phyloP scores from a whole-genome alignment of 2,888 invertebrate genomes.

The Toxonevra muliebris region DNA sequence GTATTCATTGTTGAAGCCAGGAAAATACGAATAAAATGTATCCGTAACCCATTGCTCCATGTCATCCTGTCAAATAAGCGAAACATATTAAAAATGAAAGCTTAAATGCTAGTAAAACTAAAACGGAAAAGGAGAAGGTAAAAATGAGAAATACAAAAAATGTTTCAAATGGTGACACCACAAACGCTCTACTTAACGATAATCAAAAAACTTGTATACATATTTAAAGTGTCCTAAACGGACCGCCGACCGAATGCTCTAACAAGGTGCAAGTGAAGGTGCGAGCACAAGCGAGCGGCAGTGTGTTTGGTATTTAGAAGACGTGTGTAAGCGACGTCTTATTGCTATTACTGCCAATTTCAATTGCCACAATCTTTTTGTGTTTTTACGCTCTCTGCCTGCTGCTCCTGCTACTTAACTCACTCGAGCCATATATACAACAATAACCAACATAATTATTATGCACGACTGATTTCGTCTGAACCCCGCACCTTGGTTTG shows the following conservation, averaged over 20 bases:
- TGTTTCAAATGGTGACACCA: conserved; percentile 18
- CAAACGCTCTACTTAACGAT: conserved; percentile 53
- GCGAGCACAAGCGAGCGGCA: background rate
- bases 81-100: background rate
- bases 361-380: no score
- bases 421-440: background rate
- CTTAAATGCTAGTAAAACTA: background rate
- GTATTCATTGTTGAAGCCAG: conserved; percentile 63
- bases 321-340: conserved; percentile 9
- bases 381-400: no score
- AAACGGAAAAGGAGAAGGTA: conserved; percentile 16
- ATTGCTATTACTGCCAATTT: background rate
- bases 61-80: conserved; percentile 53
- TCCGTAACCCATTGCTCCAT: conserved; percentile 66
- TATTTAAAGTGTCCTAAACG: conserved; percentile 36
- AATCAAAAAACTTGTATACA: conserved; percentile 58
- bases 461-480: conserved; percentile 39
- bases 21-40: conserved; percentile 64
- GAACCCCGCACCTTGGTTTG: background rate
- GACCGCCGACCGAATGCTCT: conserved; percentile 19
- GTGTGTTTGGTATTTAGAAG: conserved; percentile 4
- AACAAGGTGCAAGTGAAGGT: conserved; percentile 5
- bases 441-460: conserved; percentile 50
- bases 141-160: conserved; percentile 17
- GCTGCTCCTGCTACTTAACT: no score